Evolutionary conservation across 2,113 vertebrate genomes (phyloP).

Genomic region (Synchiropus splendidus): DNA sequence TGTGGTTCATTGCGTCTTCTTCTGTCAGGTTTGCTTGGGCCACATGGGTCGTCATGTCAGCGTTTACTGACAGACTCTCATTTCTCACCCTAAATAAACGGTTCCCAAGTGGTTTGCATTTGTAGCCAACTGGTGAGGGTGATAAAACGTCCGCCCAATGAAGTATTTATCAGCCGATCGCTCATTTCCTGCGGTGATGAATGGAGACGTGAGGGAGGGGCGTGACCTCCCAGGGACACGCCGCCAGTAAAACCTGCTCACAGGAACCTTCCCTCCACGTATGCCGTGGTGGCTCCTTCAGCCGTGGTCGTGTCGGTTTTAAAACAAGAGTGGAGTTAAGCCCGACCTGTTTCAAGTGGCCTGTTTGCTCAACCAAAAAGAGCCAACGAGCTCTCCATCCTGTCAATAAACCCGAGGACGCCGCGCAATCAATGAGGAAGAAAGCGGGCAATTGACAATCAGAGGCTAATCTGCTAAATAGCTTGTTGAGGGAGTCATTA

Average conservation of each 20-base stretch:
- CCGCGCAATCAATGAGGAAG: slow-evolving; percentile 45
- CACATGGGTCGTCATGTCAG: too few species aligned
- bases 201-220: slow-evolving; percentile 31
- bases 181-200: slow-evolving; percentile 45
- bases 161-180: slow-evolving; percentile 38
- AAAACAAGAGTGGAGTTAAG: background rate
- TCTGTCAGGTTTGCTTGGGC: too few species aligned
- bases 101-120: too few species aligned
- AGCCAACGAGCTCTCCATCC: background rate
- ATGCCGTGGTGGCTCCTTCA: slow-evolving; percentile 32
- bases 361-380: slow-evolving; percentile 29
- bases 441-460: slow-evolving; percentile 50
- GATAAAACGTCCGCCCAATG: slow-evolving; percentile 2
- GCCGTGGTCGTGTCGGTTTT: slow-evolving; percentile 3
- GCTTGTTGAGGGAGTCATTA: slow-evolving; percentile 10
- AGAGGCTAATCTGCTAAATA: slow-evolving; percentile 55
- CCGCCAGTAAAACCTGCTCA: slow-evolving; percentile 38
- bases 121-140: too few species aligned
- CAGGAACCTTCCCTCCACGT: slow-evolving; percentile 29
- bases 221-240: slow-evolving; percentile 22
- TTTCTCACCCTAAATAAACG: too few species aligned
- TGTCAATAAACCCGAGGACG: slow-evolving; percentile 42
- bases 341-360: slow-evolving; percentile 11
- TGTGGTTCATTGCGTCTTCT: too few species aligned
- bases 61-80: too few species aligned